Base-by-base conservation (phyloP, 2,797 vertebrate species). In the Okamejei kenojei region DNA sequence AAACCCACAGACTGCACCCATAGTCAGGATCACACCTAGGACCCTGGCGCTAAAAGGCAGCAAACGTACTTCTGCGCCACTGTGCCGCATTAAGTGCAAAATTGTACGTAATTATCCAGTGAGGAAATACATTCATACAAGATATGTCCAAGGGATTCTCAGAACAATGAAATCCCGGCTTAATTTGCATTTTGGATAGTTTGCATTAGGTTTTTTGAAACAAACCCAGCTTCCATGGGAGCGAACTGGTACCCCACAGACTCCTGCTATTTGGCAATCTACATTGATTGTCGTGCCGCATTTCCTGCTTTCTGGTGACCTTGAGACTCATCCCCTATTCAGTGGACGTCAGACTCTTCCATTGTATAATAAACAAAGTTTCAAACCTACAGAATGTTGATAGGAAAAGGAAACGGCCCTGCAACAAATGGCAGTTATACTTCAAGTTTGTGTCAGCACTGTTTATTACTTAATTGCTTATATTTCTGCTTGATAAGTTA, bases 381-480 rank as follows among this genome's bases (percentile, higher is more conserved):
- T 88, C 26, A 68, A 35, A 68, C 35, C 63, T 19, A 68, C 29
- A 45, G 84, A 32, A 88, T 68, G n/a, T 88, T 88, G 21, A 65
- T 68, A 68, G n/a, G 7, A 8, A 68, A 15, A 88, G n/a, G 61
- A 88, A 68, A 61, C 21, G n/a, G 84, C n/a, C 32, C 61, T 17
- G 21, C n/a, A 29, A 68, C 65, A 68, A 88, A 68, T 65, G 84
- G n/a, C 63, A 88, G 61, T 88, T 88, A 68, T 65, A 35, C 65
- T 88, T 88, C 84, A 68, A 65, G 65, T 88, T 88, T 88, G 84
- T 68, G 23, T 88, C 84, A 35, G 63, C n/a, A 68, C n/a, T 68
- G 61, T 88, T 88, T 88, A 88, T 88, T 88, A 68, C n/a, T 88
- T 35, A 65, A 68, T 88, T 88, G 63, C 61, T 88, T 88, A 65